A percentile compares a stretch with the other conserved stretches of the same genome.
Evolutionary conservation across 2,888 invertebrate species (phyloP).

Genomic region (Bombylius discolor): DNA sequence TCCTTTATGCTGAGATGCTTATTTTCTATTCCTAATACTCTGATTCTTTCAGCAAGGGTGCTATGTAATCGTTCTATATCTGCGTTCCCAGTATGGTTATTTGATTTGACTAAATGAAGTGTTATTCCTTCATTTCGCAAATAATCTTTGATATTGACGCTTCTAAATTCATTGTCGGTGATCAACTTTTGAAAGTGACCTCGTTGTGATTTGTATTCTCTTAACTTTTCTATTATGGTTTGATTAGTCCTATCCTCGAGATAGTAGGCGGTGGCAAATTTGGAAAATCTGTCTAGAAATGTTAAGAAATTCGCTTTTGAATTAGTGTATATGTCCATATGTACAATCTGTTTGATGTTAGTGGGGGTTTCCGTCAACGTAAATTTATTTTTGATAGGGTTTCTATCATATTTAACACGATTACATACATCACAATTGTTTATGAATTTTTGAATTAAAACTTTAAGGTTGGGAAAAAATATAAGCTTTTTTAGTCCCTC

Average conservation of each 20-base stretch:
- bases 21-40: background rate
- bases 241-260: constrained; percentile 12
- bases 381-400: background rate
- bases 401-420: constrained; percentile 1
- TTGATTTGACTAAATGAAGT: constrained; percentile 14
- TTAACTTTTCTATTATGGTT: constrained; percentile 12
- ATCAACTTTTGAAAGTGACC: constrained; percentile 11
- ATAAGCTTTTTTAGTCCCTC: background rate
- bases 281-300: constrained; percentile 7
- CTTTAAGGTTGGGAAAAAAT: background rate
- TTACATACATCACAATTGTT: constrained; percentile 1
- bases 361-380: background rate
- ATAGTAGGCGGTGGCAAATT: constrained; percentile 13
- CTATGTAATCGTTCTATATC: constrained; percentile 12
- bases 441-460: background rate
- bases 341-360: constrained; percentile 5
- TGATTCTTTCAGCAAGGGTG: background rate
- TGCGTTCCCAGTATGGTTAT: constrained; percentile 14
- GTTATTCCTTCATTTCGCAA: constrained; percentile 10
- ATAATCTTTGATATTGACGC: constrained; percentile 9
- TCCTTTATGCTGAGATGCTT: constrained; percentile 2
- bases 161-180: constrained; percentile 14
- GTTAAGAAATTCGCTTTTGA: background rate
- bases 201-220: constrained; percentile 7
- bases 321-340: background rate